A percentile compares a stretch with the other conserved stretches of the same genome.
Evolutionary conservation across 2,797 vertebrate genomes (phyloP).

Genomic region (Trematomus bernacchii): DNA sequence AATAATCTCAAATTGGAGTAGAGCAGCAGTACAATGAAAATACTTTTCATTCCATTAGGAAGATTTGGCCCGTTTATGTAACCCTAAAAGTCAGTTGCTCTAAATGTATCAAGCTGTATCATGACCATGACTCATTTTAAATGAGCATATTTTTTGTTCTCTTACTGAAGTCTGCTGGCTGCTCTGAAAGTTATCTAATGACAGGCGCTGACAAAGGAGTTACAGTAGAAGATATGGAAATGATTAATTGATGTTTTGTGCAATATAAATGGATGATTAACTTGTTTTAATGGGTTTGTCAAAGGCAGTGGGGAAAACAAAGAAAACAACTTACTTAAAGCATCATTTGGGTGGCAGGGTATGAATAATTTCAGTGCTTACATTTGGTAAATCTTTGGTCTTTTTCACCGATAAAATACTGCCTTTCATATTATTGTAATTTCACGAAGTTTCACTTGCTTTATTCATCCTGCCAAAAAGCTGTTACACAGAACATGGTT

Average conservation of each 20-base stretch:
- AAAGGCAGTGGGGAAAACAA: conserved; percentile 15
- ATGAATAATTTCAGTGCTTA: conserved; percentile 29
- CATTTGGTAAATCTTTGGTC: conserved; percentile 25
- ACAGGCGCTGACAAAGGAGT: conserved; percentile 39
- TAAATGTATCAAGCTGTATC: conserved; percentile 47
- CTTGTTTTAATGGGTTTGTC: conserved; percentile 60
- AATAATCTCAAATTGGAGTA: conserved; percentile 21
- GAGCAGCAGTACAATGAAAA: conserved; percentile 16
- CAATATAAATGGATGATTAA: conserved; percentile 61
- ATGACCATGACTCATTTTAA: conserved; percentile 68
- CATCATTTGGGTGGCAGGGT: conserved; percentile 26
- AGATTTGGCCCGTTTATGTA: conserved; percentile 37
- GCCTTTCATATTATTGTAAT: conserved; percentile 32
- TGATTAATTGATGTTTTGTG: conserved; percentile 71
- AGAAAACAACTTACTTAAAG: conserved; percentile 38
- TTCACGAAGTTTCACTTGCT: conserved; percentile 28
- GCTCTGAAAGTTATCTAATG: conserved; percentile 30
- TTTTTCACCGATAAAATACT: conserved; percentile 23
- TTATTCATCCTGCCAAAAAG: conserved; percentile 44
- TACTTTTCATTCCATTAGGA: conserved; percentile 7
- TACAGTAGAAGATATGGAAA: conserved; percentile 40
- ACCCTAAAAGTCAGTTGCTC: conserved; percentile 23
- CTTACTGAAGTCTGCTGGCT: conserved; percentile 24
- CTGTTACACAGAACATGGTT: not conserved
- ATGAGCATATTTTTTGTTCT: conserved; percentile 55